Percentiles rank a stretch among this genome's conserved stretches.
These are phyloP conservation scores for Silurus lanzhouensis DNA, from an alignment of 2,797 vertebrate species.

Conservation along the genomic window DNA sequence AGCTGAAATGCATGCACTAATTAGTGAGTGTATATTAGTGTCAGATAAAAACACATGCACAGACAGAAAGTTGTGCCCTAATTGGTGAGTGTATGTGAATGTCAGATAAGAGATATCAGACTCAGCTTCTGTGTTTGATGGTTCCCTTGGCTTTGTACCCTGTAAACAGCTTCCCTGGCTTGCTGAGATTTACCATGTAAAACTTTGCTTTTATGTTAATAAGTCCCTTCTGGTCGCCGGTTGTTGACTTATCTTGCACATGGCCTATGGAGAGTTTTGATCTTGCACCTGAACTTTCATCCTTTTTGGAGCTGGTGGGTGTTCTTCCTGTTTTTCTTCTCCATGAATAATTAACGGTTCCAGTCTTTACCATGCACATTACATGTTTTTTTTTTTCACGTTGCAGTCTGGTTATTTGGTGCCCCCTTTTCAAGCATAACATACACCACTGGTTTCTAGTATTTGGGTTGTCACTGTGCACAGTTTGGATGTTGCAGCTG, in stretches of 20 bases:
- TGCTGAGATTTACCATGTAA: not conserved
- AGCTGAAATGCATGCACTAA: no score
- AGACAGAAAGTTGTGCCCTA: slow-evolving; percentile 1
- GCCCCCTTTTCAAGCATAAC: not conserved
- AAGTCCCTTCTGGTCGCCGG: no score
- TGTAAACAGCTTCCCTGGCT: not conserved
- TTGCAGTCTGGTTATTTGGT: not conserved
- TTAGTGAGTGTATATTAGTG: slow-evolving; percentile 8
- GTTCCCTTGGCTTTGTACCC: slow-evolving; percentile 12
- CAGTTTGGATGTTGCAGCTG: not conserved
- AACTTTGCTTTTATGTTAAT: not conserved
- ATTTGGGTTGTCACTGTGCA: not conserved
- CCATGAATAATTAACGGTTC: not conserved
- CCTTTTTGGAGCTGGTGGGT: not conserved
- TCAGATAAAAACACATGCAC: not conserved
- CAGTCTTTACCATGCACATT: not conserved
- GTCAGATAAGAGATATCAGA: slow-evolving; percentile 1
- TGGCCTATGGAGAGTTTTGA: not conserved
- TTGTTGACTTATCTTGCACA: not conserved
- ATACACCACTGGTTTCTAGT: not conserved
- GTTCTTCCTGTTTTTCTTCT: not conserved
- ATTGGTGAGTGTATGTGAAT: slow-evolving; percentile 4
- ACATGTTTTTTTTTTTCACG: not conserved
- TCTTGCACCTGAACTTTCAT: slow-evolving; percentile 5
- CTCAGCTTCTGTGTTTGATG: not conserved